Base-by-base conservation (phyloP, 1,140 invertebrate species). In the Listronotus oregonensis region DNA sequence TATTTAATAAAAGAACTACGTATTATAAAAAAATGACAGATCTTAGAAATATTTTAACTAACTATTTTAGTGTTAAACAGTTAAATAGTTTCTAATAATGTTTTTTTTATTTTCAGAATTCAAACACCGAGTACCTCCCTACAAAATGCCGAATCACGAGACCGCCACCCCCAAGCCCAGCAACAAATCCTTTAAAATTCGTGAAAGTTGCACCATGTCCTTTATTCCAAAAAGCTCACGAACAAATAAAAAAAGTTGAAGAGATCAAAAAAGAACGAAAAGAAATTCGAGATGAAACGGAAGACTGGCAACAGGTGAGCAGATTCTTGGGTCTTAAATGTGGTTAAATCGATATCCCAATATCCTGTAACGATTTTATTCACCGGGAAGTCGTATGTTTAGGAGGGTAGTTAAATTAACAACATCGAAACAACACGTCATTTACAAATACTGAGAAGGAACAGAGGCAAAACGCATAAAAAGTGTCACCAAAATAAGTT, bases 231-330 rank as follows among this genome's bases (percentile, higher is more conserved):
- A 87, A 89, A 42, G 93, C 93, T 6, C 87, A 93, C 71, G 89
- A 94, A 75, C 93, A 95, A 78, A 84, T 95, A 43, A 88, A 92
- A 70, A 87, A 92, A 67, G 90, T 91, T 6, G 89, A 94, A 73
- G 90, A 93, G 75, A 88, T 92, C 27, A 92, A 91, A 75, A 91
- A 91, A 71, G 83, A 89, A 34, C 89, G 90, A 68, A 87, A 91
- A 73, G 87, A 90, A 51, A 81, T 86, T 0, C 80, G 85, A 55
- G 89, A 93, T 77, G 90, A 95, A 71, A 89, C 91, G 47, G 92
- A 94, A 78, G 93, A 95, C 75, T 96, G 94, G 94, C 93, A 95
- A 82, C 90, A 90, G 82, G 94, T 96, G 81, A 89, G 89, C 44
- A 52, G 15, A 17, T 44, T n/a, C 2, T n/a, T n/a, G 8, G 8